Base-by-base conservation (phyloP, 1,140 invertebrate genomes). In the Globodera ellingtonae region DNA sequence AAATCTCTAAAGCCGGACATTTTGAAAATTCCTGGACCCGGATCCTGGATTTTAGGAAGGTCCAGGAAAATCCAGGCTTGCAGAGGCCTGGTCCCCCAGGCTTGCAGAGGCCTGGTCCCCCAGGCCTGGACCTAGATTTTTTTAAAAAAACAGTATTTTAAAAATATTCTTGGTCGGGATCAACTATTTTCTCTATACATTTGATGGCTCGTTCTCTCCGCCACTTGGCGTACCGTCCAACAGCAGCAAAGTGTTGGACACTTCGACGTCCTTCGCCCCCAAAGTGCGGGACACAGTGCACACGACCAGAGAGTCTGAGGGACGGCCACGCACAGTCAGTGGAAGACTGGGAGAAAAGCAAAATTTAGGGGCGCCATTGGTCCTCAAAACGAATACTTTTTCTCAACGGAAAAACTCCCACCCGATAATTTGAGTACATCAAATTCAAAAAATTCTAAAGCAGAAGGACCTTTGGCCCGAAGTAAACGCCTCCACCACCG, bases 211-310 rank as follows among this genome's bases (percentile, higher is more conserved):
- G 62, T 70, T 52, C 3, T 18, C 73, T 44, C 35, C 62, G 8
- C n/a, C 52, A 8, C 5, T 35, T 18, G 6, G 15, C n/a, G 44
- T 59, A 9, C 35, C 73, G 24, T 75, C 52, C 6, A 75, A 7
- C 46, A 62, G n/a, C n/a, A 75, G 18, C 73, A 75, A 21, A 18
- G 46, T 46, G 24, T 75, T 75, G 10, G 73, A 75, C 10, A 75
- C 52, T 62, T 75, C 73, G 62, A 75, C 24, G 15, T 52, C 73
- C 52, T 75, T 75, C 15, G 52, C 46, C 13, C 47, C 52, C 10
- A 52, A 75, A 18, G 73, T 75, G 6, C 52, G 35, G 15, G 44
- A 18, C 44, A 0, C 5, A 46, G 73, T 75, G 44, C 73, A 75
- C 47, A 75, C 52, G 15, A 75, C 73, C 52, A 75, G 15, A 62